phyloP scores from a whole-genome alignment of 2,797 vertebrate genomes.

The Pterois miles region DNA sequence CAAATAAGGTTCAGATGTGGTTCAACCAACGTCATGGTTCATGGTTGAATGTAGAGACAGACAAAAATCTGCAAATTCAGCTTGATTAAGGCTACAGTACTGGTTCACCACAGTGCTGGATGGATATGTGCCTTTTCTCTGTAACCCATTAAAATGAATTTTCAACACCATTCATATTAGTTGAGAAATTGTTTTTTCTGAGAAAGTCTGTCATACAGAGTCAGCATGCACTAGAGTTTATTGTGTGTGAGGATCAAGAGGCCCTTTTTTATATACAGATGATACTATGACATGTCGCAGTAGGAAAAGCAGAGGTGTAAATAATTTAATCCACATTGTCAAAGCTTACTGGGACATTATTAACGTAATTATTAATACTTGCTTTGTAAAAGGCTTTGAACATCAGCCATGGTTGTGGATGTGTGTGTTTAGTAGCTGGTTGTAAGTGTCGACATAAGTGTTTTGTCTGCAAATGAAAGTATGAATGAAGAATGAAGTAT shows the following conservation, averaged over 20 bases:
- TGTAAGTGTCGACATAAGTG: neutral
- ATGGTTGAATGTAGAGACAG: neutral
- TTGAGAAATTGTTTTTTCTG: neutral
- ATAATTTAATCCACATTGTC: neutral
- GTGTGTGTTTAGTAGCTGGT: neutral
- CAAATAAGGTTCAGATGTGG: slow-evolving; percentile 53
- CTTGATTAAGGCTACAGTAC: neutral
- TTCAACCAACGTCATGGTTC: slow-evolving; percentile 45
- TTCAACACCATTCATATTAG: neutral
- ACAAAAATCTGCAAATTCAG: slow-evolving; percentile 20
- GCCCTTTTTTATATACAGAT: neutral
- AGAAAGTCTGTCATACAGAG: neutral
- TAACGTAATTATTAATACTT: neutral
- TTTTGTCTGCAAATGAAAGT: neutral
- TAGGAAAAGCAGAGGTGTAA: neutral
- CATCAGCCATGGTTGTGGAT: neutral
- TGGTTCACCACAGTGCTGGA: neutral
- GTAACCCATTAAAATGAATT: neutral
- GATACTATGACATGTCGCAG: neutral
- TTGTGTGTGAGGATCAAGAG: neutral
- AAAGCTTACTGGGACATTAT: too few species aligned
- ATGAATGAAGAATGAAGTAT: too few species aligned
- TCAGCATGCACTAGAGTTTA: neutral
- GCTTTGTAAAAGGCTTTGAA: neutral
- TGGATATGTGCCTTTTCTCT: neutral